Base-by-base conservation (phyloP, 2,888 invertebrate species). In the Dolomedes plantarius region DNA sequence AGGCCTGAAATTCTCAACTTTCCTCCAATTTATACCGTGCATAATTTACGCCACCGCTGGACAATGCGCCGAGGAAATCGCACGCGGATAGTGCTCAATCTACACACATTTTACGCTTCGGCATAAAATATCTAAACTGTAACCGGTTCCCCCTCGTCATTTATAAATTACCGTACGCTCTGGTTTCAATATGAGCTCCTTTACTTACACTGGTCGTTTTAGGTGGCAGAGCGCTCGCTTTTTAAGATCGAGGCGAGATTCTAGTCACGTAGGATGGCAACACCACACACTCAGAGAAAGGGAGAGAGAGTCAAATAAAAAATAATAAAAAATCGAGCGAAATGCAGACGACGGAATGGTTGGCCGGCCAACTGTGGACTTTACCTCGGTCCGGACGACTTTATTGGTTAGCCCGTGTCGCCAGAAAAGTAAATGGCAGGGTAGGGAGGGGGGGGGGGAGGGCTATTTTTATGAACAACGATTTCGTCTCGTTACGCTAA, bases 321-420 rank as follows among this genome's bases (percentile, higher is more conserved):
- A 56, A 23, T 23, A 6, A 11, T 56, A 56, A 23, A 56, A 56
- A 23, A 56, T 6, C 56, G 56, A 67, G 28, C 67, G 67, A 67
- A 67, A 67, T 67, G n/a, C 32, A 67, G 67, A 67, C 32, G 31
- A 67, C n/a, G 67, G 67, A 67, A 73, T 56, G 72, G 50, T 73
- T 73, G 72, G 72, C 23, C 56, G 32, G 31, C 72, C 72, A 73
- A 73, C 72, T 73, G 72, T 73, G 56, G n/a, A 56, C 65, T 67
- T 31, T 13, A 28, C 1, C 16, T 13, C 11, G 62, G 6, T 16
- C 13, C 46, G 56, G 50, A 73, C 56, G 72, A 46, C 72, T 73
- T 73, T 56, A 73, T 73, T 73, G 72, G 72, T 32, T 46, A 56
- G 56, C 56, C 56, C 56, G 3, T 56, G 56, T 56, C 56, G 56